phyloP scores from a whole-genome alignment of 2,113 vertebrate species.

The Campylomormyrus numenius region DNA sequence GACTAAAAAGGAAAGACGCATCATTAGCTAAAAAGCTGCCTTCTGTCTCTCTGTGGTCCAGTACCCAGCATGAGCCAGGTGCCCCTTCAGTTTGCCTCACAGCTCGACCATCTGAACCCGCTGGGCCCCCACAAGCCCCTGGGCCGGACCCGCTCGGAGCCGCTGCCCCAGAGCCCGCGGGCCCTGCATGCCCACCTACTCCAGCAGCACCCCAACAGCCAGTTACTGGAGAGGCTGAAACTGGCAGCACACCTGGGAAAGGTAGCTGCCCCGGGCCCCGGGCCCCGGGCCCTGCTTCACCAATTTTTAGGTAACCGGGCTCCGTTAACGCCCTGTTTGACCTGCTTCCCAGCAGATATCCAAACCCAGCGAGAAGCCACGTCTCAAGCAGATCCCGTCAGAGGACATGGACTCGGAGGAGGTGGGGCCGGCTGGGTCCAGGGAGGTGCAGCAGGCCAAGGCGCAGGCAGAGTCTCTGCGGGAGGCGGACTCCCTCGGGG shows the following conservation, averaged over 20 bases:
- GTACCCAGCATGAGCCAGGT: slow-evolving; percentile 73
- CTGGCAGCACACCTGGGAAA: slow-evolving; percentile 63
- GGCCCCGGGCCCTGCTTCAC: slow-evolving; percentile 34
- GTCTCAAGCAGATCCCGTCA: slow-evolving; percentile 82
- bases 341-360: slow-evolving; percentile 59
- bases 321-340: not conserved
- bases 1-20: not conserved
- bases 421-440: slow-evolving; percentile 34
- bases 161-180: slow-evolving; percentile 74
- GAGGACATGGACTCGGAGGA: slow-evolving; percentile 85
- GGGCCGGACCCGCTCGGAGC: slow-evolving; percentile 84
- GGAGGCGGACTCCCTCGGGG: slow-evolving; percentile 41
- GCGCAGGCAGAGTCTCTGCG: slow-evolving; percentile 42
- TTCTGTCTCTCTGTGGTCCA: slow-evolving; percentile 5
- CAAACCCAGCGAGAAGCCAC: slow-evolving; percentile 82
- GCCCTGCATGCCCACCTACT: slow-evolving; percentile 59
- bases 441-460: slow-evolving; percentile 40
- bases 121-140: slow-evolving; percentile 59
- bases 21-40: not conserved
- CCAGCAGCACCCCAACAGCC: slow-evolving; percentile 59
- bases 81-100: slow-evolving; percentile 71
- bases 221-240: slow-evolving; percentile 65
- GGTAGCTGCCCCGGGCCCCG: slow-evolving; percentile 34
- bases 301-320: slow-evolving; percentile 50
- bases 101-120: slow-evolving; percentile 63